A percentile compares a stretch with the other conserved stretches of the same genome.
Evolutionary conservation across 1,140 invertebrate genomes (phyloP).

Genomic region (Neodiprion pinetum): DNA sequence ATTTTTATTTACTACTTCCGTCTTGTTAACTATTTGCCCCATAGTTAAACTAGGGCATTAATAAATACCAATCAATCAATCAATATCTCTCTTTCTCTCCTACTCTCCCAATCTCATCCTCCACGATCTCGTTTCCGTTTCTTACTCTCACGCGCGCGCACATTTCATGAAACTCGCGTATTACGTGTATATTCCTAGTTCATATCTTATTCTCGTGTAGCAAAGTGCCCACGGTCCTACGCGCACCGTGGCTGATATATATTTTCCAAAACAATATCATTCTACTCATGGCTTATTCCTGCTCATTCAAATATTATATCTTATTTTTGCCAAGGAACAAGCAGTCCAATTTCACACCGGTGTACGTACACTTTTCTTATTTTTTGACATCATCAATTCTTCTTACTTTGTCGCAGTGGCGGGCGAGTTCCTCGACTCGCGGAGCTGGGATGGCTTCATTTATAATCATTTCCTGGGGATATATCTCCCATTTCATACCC

Average conservation of each 20-base stretch:
- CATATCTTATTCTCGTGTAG: too few relatives aligned
- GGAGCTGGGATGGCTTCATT: constrained; percentile 52
- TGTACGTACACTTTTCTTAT: constrained; percentile 58
- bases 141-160: too few relatives aligned
- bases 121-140: too few relatives aligned
- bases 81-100: too few relatives aligned
- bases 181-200: too few relatives aligned
- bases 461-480: constrained; percentile 57
- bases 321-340: constrained; percentile 51
- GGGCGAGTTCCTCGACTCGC: constrained; percentile 31
- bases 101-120: too few relatives aligned
- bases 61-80: too few relatives aligned
- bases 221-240: too few relatives aligned
- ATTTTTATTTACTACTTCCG: too few relatives aligned
- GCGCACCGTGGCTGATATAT: neutral
- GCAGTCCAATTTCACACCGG: constrained; percentile 60
- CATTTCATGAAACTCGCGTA: too few relatives aligned
- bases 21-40: too few relatives aligned
- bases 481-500: constrained; percentile 43
- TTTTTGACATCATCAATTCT: constrained; percentile 52
- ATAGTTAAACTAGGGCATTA: too few relatives aligned
- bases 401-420: constrained; percentile 49
- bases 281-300: constrained; percentile 37
- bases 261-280: constrained; percentile 49
- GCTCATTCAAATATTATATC: constrained; percentile 36